Percentiles rank a stretch among this genome's conserved stretches.
Conservation (phyloP, 2,113 vertebrate genomes). For the Pollachius pollachius region DNA sequence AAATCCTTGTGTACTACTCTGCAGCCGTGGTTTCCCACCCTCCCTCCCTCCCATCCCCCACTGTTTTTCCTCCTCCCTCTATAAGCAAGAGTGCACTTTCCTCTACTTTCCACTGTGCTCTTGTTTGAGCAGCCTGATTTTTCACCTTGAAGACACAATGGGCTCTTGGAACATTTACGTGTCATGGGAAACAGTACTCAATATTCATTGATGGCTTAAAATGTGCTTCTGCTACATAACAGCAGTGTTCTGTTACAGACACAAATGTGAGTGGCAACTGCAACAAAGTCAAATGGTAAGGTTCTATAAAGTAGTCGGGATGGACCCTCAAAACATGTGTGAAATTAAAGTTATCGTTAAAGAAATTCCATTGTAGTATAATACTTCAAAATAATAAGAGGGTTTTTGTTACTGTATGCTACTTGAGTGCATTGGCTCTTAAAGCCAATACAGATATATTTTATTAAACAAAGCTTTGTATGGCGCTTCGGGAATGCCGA, state of each 20-base stretch:
- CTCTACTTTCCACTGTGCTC: constrained; percentile 56
- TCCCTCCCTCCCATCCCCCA: constrained; percentile 42
- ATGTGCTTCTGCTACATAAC: constrained; percentile 70
- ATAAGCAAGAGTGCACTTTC: constrained; percentile 43
- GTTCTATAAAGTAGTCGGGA: constrained; percentile 62
- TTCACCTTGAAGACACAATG: constrained; percentile 68
- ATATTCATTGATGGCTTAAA: constrained; percentile 56
- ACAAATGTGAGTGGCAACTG: constrained; percentile 68
- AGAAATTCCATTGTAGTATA: constrained; percentile 27
- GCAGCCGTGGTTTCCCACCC: constrained; percentile 42
- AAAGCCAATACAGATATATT: constrained; percentile 73
- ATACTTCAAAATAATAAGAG: constrained; percentile 62
- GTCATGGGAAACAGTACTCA: constrained; percentile 70
- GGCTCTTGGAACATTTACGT: constrained; percentile 62
- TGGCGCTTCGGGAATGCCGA: constrained; percentile 80
- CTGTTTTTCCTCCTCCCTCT: constrained; percentile 31
- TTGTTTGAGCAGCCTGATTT: constrained; percentile 49
- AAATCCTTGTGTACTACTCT: constrained; percentile 47
- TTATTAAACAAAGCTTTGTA: constrained; percentile 69
- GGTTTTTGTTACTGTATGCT: constrained; percentile 53
- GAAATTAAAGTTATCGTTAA: constrained; percentile 53
- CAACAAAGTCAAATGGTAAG: constrained; percentile 71
- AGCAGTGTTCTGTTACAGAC: constrained; percentile 54
- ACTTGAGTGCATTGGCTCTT: constrained; percentile 76
- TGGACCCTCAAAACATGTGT: constrained; percentile 68